Evolutionary conservation across 2,888 invertebrate species (phyloP), one percentile per base, ranked within the genome.

Genomic region (Lepidochrysops patricia): DNA sequence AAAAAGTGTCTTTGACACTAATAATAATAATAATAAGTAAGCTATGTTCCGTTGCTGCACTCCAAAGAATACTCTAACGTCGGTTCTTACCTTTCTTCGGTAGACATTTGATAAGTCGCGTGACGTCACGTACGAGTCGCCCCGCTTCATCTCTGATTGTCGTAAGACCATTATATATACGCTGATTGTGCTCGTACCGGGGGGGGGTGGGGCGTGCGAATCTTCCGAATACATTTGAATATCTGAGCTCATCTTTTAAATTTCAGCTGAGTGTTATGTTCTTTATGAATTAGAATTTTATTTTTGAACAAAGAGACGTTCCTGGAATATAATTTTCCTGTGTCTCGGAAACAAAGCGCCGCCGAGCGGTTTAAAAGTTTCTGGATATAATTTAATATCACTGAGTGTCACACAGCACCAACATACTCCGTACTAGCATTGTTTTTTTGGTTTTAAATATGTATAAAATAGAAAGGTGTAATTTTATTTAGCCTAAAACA

Each of bases 201-300:
- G n/a, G n/a, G n/a, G n/a, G n/a, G n/a, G n/a, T n/a, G n/a, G n/a
- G 29, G 5, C 5, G 29, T 7, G 5, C 7, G 13, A 43, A 19
- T 43, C 19, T 19, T 15, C 19, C 7, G 19, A 43, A 43, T 5
- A 12, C 7, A 43, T 19, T 9, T 9, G 12, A 43, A 43, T 23
- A 12, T 19, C 43, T 9, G 19, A 43, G 19, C 23, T 43, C 43
- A 43, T 19, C 43, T 37, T 37, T 37, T 43, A 23, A 43, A 43
- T 43, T 43, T 19, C 12, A 19, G 43, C 43, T 23, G 19, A 43
- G 43, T 43, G 15, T 19, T 43, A 19, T 43, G 43, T 43, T 43
- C 43, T 43, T 43, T 43, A 43, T 43, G 43, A 43, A 43, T 43
- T 43, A 43, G 43, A 43, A 43, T 43, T 43, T 43, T 43, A 43